Conservation (phyloP, 2,113 vertebrate genomes). For the Hassar affinis region DNA sequence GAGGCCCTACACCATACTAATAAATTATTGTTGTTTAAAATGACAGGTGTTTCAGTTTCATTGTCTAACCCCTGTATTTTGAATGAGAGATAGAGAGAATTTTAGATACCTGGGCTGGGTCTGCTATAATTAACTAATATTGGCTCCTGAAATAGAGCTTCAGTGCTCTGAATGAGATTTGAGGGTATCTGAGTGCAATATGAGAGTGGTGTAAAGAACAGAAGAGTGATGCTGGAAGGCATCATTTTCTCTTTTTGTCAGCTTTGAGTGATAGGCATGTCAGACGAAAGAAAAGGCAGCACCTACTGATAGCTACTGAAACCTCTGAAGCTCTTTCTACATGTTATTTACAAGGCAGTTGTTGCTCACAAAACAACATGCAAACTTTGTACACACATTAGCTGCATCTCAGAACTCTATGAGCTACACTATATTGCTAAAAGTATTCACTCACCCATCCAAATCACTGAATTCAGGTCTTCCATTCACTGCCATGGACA, state of each 20-base stretch:
- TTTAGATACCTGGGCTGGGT: not conserved
- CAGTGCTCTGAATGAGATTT: conserved; percentile 31
- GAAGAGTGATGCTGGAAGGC: conserved; percentile 1
- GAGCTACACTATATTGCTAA: too few species aligned
- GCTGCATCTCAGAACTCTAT: not conserved
- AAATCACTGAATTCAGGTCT: too few species aligned
- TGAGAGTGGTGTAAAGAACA: conserved; percentile 21
- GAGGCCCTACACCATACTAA: too few species aligned
- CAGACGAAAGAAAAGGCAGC: conserved; percentile 12
- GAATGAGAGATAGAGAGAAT: conserved; percentile 40
- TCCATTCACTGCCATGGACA: too few species aligned
- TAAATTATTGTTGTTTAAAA: too few species aligned
- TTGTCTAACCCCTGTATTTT: too few species aligned
- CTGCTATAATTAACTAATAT: conserved; percentile 34
- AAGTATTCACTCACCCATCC: too few species aligned
- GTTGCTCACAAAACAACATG: not conserved
- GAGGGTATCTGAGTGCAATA: conserved; percentile 5
- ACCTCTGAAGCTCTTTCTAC: not conserved
- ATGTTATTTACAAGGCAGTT: conserved; percentile 9
- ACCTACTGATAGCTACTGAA: not conserved
- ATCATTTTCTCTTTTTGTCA: conserved; percentile 16
- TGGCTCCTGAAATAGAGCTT: conserved; percentile 2
- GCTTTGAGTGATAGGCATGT: conserved; percentile 23
- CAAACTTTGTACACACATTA: conserved; percentile 24
- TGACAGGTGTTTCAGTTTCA: too few species aligned